Evolutionary conservation across 2,888 invertebrate species (phyloP).

Genomic region (Zelleria hepariella): DNA sequence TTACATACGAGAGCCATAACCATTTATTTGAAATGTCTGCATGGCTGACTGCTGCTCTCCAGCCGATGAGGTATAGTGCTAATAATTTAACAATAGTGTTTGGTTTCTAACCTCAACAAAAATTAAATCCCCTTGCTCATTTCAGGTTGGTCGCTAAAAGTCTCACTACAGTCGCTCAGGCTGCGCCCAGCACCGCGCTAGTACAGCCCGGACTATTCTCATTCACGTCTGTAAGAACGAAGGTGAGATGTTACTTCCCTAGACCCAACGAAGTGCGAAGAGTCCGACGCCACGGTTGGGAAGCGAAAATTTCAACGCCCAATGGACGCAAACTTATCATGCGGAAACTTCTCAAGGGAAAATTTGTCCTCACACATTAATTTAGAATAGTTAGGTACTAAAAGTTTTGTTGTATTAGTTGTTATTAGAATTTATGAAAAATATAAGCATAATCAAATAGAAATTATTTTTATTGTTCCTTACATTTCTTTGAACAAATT

Average conservation of each 20-base stretch:
- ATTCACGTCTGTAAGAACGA: conserved; percentile 46
- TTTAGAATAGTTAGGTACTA: background rate
- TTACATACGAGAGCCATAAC: background rate
- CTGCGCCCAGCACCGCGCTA: conserved; percentile 24
- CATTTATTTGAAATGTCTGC: conserved; percentile 28
- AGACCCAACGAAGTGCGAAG: conserved; percentile 80
- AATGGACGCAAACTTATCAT: conserved; percentile 79
- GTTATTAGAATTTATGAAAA: background rate
- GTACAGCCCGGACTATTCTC: conserved; percentile 42
- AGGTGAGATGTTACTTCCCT: conserved; percentile 80
- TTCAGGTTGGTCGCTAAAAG: conserved; percentile 43
- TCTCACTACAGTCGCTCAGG: conserved; percentile 28
- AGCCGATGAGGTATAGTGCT: conserved; percentile 39
- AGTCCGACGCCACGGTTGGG: conserved; percentile 80
- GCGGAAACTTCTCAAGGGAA: conserved; percentile 82
- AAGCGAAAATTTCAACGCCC: conserved; percentile 76
- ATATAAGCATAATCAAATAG: too few relatives aligned
- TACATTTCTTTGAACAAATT: too few relatives aligned
- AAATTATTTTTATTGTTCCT: too few relatives aligned
- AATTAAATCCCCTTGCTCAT: conserved; percentile 10
- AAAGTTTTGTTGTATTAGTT: background rate
- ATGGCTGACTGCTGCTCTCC: conserved; percentile 38
- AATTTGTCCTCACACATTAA: conserved; percentile 78
- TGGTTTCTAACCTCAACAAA: background rate
- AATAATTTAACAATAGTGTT: background rate